Evolutionary conservation across 1,140 invertebrate genomes (phyloP).

Genomic region (Oncopeltus fasciatus): DNA sequence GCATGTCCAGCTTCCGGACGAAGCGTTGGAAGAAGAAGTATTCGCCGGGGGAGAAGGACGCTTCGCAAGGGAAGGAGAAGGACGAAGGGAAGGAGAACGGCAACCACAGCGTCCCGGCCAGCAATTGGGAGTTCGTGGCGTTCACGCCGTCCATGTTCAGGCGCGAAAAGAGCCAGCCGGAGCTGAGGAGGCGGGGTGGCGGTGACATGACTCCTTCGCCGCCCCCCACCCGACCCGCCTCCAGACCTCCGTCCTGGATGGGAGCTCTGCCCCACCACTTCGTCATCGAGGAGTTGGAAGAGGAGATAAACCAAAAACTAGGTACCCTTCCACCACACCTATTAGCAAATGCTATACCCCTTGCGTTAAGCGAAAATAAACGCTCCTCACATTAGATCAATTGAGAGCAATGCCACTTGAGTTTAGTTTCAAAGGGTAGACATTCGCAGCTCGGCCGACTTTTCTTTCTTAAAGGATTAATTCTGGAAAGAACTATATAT

Average conservation of each 20-base stretch:
- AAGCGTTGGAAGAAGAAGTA: slow-evolving; percentile 30
- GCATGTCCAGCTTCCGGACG: slow-evolving; percentile 32
- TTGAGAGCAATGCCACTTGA: too few relatives aligned
- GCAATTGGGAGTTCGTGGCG: slow-evolving; percentile 33
- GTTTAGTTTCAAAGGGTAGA: too few relatives aligned
- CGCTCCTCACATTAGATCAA: too few relatives aligned
- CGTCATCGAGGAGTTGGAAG: slow-evolving; percentile 21
- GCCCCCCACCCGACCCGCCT: slow-evolving; percentile 18
- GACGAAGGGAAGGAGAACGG: slow-evolving; percentile 10
- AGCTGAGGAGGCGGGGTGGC: background rate
- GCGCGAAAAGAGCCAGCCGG: slow-evolving; percentile 15
- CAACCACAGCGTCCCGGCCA: slow-evolving; percentile 17
- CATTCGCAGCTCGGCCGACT: too few relatives aligned
- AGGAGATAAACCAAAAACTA: too few relatives aligned
- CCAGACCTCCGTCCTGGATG: slow-evolving; percentile 24
- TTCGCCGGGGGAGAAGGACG: slow-evolving; percentile 20
- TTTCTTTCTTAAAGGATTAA: too few relatives aligned
- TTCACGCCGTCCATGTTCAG: slow-evolving; percentile 24
- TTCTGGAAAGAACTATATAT: too few relatives aligned
- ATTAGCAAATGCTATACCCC: too few relatives aligned
- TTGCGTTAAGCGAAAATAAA: too few relatives aligned
- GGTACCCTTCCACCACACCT: too few relatives aligned
- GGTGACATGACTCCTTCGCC: slow-evolving; percentile 16
- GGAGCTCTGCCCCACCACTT: slow-evolving; percentile 23
- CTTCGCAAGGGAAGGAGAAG: slow-evolving; percentile 3